Evolutionary conservation across 2,797 vertebrate species (phyloP), one percentile per base, ranked within the genome.

Genomic region (Darevskia nairensis): DNA sequence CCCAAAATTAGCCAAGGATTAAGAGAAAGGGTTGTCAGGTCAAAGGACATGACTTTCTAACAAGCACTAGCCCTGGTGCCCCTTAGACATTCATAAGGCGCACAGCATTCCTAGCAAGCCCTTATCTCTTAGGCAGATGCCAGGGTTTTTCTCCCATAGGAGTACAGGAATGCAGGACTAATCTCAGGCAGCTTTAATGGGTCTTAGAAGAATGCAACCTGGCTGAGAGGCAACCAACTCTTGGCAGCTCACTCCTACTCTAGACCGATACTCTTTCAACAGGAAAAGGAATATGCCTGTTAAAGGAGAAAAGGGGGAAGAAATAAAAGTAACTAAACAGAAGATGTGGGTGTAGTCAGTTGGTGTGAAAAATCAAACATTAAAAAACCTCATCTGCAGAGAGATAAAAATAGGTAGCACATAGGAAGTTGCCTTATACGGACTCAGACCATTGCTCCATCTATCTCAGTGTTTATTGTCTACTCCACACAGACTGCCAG

Each of bases 351-450:
- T 83, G 85, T 77, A 25, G 29, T 72, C 89, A 92, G 85, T 10
- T 76, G 50, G 74, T 71, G 69, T n/a, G 61, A 64, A 64, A 64
- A 64, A 71, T 0, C 11, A 11, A 71, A 80, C 35, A 89, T 75
- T 66, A 13, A 6, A 77, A 86, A 94, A 0, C 86, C 87, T 92
- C 90, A 89, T 87, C 64, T 74, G 76, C 69, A 90, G 89, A 86
- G 81, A 86, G 83, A 80, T 86, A 93, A 94, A 90, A 94, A 93
- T 88, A 87, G 90, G 39, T 81, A 44, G 39, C 89, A 29, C 92
- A 64, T 23, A 64, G 61, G 21, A 61, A 61, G 59, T 19, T 61
- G 59, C 59, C 59, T 61, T 61, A 61, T 61, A 61, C 1, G 4
- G 17, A 64, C 17, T 64, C 61, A 64, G 61, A 64, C 19, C 61